These are phyloP conservation scores for Xanthorhoe spadicearia DNA, from an alignment of 2,888 invertebrate genomes.

Conservation along the genomic window DNA sequence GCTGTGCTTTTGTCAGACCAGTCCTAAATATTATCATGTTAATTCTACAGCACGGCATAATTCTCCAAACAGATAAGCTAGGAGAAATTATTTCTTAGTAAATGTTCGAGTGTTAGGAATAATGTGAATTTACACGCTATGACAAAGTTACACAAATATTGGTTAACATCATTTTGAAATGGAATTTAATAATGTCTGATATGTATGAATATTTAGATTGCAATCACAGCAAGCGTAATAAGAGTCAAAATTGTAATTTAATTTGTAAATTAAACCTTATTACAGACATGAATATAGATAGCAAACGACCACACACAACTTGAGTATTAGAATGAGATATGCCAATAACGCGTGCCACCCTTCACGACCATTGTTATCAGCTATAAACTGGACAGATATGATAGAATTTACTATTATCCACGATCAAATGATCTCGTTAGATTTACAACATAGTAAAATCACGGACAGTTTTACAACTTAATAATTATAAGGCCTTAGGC, in stretches of 20 bases:
- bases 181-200: conserved; percentile 2
- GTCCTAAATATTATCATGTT: conserved; percentile 42
- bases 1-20: conserved; percentile 25
- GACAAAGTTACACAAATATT: conserved; percentile 1
- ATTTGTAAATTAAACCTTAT: conserved; percentile 13
- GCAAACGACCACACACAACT: conserved; percentile 29
- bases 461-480: conserved; percentile 58
- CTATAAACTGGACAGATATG: conserved; percentile 50
- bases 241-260: conserved; percentile 21
- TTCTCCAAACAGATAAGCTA: conserved; percentile 30
- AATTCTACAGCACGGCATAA: conserved; percentile 40
- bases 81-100: conserved; percentile 37
- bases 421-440: conserved; percentile 51
- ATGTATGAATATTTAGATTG: conserved; percentile 10
- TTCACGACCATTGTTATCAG: conserved; percentile 41
- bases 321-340: conserved; percentile 29
- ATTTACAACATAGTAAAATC: conserved; percentile 53
- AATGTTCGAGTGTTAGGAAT: conserved; percentile 14
- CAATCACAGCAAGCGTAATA: conserved; percentile 7
- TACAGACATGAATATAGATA: conserved; percentile 13
- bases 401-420: conserved; percentile 45
- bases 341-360: conserved; percentile 33
- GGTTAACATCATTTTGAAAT: conserved; percentile 1
- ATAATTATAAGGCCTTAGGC: conserved; percentile 57
- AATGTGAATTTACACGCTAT: conserved; percentile 3